phyloP scores from a whole-genome alignment of 2,888 invertebrate species.

The Tetranychus truncatus region DNA sequence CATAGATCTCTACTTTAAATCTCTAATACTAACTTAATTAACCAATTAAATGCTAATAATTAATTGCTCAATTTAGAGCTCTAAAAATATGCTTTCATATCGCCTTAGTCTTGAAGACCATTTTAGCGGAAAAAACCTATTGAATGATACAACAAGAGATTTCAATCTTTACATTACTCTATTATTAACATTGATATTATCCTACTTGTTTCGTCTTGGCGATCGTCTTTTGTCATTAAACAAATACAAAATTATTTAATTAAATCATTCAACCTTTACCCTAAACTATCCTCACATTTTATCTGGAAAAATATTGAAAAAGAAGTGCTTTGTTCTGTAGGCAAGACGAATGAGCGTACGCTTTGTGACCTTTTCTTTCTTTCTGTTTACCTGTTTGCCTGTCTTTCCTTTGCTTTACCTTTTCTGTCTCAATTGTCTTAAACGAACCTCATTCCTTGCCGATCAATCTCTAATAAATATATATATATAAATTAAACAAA shows the following conservation, averaged over 20 bases:
- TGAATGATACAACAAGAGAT: too few species aligned
- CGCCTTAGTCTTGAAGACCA: too few species aligned
- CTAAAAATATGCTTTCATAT: too few species aligned
- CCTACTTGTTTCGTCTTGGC: not conserved
- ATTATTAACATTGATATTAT: not conserved
- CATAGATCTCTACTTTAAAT: too few species aligned
- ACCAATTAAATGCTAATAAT: too few species aligned
- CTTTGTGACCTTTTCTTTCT: not conserved
- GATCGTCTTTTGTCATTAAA: not conserved
- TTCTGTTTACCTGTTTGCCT: not conserved
- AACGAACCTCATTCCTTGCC: slow-evolving; percentile 1
- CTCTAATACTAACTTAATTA: too few species aligned
- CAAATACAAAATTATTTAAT: not conserved
- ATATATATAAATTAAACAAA: not conserved
- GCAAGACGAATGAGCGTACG: not conserved
- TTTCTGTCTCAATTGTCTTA: not conserved
- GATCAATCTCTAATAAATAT: not conserved
- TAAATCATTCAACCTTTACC: not conserved
- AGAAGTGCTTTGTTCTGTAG: not conserved
- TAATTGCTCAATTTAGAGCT: too few species aligned
- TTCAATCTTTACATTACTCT: too few species aligned
- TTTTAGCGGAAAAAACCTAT: too few species aligned
- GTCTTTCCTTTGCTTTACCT: not conserved
- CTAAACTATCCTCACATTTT: not conserved
- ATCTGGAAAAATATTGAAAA: not conserved